Conservation (phyloP, 2,797 vertebrate species). For the Fringilla coelebs region DNA sequence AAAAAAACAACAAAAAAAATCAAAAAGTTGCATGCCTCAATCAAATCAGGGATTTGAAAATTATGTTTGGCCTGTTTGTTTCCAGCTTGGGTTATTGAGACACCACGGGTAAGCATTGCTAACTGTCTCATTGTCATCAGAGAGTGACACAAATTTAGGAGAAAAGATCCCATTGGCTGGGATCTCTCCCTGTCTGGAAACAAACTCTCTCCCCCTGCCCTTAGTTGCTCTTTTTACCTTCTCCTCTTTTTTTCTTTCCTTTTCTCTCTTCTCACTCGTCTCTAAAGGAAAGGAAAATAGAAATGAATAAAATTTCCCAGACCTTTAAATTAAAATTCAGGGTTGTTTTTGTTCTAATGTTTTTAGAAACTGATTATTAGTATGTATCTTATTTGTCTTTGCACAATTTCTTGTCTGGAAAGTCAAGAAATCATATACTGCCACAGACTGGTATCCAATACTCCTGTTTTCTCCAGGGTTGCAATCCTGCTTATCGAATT, state of each 20-base stretch:
- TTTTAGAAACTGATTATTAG: not conserved
- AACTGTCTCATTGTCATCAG: not conserved
- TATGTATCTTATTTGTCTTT: not conserved
- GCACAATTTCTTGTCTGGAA: not conserved
- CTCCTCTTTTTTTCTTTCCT: not conserved
- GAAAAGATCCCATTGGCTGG: not conserved
- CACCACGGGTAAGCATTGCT: not conserved
- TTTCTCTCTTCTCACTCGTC: not conserved
- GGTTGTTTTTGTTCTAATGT: not conserved
- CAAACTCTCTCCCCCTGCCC: too few relatives aligned
- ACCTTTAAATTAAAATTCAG: not conserved
- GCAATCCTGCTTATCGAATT: not conserved
- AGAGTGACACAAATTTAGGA: not conserved
- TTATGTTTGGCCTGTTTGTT: not conserved
- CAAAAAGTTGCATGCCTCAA: not conserved
- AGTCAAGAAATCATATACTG: not conserved
- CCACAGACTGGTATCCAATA: not conserved
- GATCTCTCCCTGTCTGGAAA: not conserved
- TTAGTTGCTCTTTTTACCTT: not conserved
- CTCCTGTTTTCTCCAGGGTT: not conserved
- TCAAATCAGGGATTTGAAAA: not conserved
- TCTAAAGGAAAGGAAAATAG: not conserved
- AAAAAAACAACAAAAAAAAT: not conserved
- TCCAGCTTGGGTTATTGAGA: not conserved
- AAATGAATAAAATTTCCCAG: fast-evolving